Evolutionary conservation across 2,113 vertebrate species (phyloP).

Genomic region (Polyodon spathula): DNA sequence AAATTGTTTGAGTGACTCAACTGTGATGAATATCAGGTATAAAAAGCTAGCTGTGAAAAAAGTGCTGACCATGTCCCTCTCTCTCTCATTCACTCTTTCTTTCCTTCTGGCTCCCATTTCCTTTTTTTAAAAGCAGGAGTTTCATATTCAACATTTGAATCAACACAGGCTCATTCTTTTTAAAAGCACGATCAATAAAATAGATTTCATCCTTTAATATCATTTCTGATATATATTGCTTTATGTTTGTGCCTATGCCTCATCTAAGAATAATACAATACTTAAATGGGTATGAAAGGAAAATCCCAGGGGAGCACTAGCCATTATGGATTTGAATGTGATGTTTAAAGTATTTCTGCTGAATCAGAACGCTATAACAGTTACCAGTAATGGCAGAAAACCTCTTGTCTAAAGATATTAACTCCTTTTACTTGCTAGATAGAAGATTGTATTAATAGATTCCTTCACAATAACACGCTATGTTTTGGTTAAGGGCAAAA

Average conservation of each 20-base stretch:
- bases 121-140: slow-evolving; percentile 22
- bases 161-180: slow-evolving; percentile 48
- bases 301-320: neutral
- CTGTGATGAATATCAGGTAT: slow-evolving; percentile 77
- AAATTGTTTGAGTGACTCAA: slow-evolving; percentile 74
- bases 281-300: slow-evolving; percentile 2
- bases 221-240: slow-evolving; percentile 39
- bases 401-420: neutral
- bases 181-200: slow-evolving; percentile 59
- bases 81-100: slow-evolving; percentile 23
- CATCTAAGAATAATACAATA: slow-evolving; percentile 3
- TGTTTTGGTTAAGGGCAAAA: neutral
- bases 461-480: neutral
- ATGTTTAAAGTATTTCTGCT: slow-evolving; percentile 6
- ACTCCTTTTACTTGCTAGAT: neutral
- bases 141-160: slow-evolving; percentile 43
- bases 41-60: slow-evolving; percentile 52
- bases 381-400: slow-evolving; percentile 3
- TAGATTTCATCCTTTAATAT: slow-evolving; percentile 54
- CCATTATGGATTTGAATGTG: neutral
- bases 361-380: slow-evolving; percentile 3
- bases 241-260: slow-evolving; percentile 4
- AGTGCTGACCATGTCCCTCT: slow-evolving; percentile 61
- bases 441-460: slow-evolving; percentile 3
- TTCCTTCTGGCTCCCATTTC: neutral